These are phyloP conservation scores for Papilio polytes DNA, from an alignment of 1,140 invertebrate species.

Conservation along the genomic window DNA sequence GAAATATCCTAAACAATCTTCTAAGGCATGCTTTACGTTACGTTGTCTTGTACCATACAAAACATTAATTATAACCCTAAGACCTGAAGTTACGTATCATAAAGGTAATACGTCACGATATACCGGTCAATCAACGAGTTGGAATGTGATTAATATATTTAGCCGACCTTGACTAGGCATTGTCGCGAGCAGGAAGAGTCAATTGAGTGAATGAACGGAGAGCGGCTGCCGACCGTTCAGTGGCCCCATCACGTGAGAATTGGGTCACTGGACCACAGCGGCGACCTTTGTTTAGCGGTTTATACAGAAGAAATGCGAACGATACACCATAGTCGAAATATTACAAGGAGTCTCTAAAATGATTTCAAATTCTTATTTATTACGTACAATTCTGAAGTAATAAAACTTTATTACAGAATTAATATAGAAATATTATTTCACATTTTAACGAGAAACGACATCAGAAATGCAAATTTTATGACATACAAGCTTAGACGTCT, in stretches of 20 bases:
- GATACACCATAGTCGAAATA: not conserved
- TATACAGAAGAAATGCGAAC: not conserved
- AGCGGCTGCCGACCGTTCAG: conserved; percentile 63
- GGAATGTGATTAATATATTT: conserved; percentile 32
- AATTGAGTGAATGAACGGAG: conserved; percentile 71
- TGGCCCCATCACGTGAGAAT: conserved; percentile 73
- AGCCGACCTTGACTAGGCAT: conserved; percentile 65
- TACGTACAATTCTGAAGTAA: not conserved
- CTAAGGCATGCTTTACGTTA: too few species aligned
- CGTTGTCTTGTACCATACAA: too few species aligned
- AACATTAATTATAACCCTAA: too few species aligned
- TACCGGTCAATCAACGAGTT: conserved; percentile 1
- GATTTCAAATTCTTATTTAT: not conserved
- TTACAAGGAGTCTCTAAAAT: not conserved
- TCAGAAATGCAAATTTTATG: conserved; percentile 38
- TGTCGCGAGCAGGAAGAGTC: conserved; percentile 69
- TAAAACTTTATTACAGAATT: not conserved
- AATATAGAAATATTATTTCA: not conserved
- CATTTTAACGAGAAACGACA: not conserved
- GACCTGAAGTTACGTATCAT: too few species aligned
- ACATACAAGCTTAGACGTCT: conserved; percentile 23
- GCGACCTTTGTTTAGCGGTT: conserved; percentile 45
- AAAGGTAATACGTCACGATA: not conserved
- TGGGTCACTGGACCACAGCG: conserved; percentile 68
- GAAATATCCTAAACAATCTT: too few species aligned